Percentiles rank a stretch among this genome's conserved stretches.
phyloP scores from a whole-genome alignment of 2,888 invertebrate genomes.

The Phania funesta region DNA sequence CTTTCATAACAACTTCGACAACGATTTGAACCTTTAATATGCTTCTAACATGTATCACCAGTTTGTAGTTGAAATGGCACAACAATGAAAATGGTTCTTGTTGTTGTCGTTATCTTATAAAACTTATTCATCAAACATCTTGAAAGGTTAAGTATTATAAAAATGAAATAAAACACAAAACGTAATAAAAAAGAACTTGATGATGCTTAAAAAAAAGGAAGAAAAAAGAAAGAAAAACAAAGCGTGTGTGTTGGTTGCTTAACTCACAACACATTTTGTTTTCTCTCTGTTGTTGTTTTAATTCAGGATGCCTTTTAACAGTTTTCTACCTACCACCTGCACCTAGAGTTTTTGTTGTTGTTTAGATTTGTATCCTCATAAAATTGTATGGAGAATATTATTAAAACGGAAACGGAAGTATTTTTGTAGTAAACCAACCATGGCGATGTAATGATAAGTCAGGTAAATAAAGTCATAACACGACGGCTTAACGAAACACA shows the following conservation, averaged over 20 bases:
- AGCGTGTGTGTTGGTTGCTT: conserved; percentile 32
- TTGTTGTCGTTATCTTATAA: not conserved
- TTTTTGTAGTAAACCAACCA: conserved; percentile 65
- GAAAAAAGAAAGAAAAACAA: not conserved
- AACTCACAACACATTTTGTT: conserved; percentile 21
- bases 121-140: conserved; percentile 61
- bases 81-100: conserved; percentile 23
- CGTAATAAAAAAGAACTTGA: conserved; percentile 17
- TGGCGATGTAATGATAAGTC: conserved; percentile 64
- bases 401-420: conserved; percentile 67
- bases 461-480: conserved; percentile 66
- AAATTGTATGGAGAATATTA: conserved; percentile 39
- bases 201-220: conserved; percentile 39
- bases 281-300: conserved; percentile 13
- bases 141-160: conserved; percentile 64
- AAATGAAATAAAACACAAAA: conserved; percentile 22
- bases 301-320: conserved; percentile 52
- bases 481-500: conserved; percentile 38
- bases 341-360: conserved; percentile 3
- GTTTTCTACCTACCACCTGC: not conserved
- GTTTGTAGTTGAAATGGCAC: conserved; percentile 10
- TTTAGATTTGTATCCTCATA: conserved; percentile 26
- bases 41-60: conserved; percentile 29
- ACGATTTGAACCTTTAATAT: conserved; percentile 5
- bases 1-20: conserved; percentile 2